Percentiles rank a stretch among this genome's conserved stretches.
phyloP scores from a whole-genome alignment of 2,113 vertebrate species.

The Emydura subglobosa region DNA sequence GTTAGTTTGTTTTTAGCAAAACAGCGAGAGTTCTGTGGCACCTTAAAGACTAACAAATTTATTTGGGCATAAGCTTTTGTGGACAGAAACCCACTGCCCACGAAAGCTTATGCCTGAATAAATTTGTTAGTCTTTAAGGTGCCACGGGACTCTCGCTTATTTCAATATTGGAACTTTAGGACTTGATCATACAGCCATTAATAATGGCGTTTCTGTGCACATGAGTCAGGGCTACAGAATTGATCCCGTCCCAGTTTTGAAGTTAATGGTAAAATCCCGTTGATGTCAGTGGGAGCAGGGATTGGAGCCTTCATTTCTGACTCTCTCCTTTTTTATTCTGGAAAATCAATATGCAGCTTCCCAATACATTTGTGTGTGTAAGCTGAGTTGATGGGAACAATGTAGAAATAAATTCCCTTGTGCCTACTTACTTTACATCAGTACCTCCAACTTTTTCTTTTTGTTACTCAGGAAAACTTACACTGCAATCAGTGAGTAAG shows the following conservation, averaged over 20 bases:
- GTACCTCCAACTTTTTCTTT: not conserved
- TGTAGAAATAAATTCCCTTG: not conserved
- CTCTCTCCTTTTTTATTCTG: not conserved
- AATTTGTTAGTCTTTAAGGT: no score
- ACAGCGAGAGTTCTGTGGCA: no score
- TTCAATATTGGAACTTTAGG: not conserved
- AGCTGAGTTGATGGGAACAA: not conserved
- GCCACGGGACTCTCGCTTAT: not conserved
- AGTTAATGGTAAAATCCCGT: not conserved
- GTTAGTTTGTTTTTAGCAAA: no score
- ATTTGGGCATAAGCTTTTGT: no score
- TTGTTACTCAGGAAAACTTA: not conserved
- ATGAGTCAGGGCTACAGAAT: not conserved
- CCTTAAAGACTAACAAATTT: no score
- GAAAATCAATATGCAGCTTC: not conserved
- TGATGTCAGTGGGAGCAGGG: not conserved
- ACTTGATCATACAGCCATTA: not conserved
- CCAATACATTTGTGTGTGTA: not conserved
- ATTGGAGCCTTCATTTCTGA: not conserved
- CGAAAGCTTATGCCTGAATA: no score
- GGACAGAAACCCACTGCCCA: no score
- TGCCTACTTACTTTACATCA: not conserved
- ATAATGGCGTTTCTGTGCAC: not conserved
- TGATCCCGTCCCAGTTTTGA: fast-evolving
- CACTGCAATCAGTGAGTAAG: not conserved